Conservation (phyloP, 2,888 invertebrate species). For the Cenopis cana region DNA sequence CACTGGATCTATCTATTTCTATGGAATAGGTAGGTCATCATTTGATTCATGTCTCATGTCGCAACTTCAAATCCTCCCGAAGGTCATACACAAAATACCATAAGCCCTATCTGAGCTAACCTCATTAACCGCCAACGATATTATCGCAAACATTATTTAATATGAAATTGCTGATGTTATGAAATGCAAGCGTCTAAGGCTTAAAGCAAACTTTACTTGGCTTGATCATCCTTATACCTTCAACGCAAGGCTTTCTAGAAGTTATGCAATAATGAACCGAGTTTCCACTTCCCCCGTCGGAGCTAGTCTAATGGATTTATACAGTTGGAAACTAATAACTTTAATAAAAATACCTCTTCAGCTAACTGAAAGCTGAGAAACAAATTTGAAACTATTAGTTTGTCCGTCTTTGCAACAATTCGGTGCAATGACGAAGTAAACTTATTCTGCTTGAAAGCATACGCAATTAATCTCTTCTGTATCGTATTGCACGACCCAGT, state of each 20-base stretch:
- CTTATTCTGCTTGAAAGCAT: slow-evolving; percentile 32
- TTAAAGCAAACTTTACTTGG: slow-evolving; percentile 11
- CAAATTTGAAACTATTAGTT: slow-evolving; percentile 9
- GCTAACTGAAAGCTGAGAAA: slow-evolving; percentile 9
- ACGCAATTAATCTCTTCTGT: slow-evolving; percentile 60
- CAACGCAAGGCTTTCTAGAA: slow-evolving; percentile 28
- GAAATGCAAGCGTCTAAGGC: slow-evolving; percentile 22
- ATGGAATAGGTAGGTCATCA: not conserved
- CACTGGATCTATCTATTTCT: too few relatives aligned
- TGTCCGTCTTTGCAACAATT: slow-evolving; percentile 7
- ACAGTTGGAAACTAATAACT: slow-evolving; percentile 12
- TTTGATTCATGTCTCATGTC: not conserved
- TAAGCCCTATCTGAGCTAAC: not conserved
- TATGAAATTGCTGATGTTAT: slow-evolving; percentile 29
- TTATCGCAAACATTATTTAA: slow-evolving; percentile 19
- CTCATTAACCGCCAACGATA: slow-evolving; percentile 22
- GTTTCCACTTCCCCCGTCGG: not conserved
- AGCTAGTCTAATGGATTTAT: slow-evolving; percentile 9
- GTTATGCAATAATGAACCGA: slow-evolving; percentile 28
- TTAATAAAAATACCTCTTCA: slow-evolving; percentile 8
- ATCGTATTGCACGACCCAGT: slow-evolving; percentile 62
- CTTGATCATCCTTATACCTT: slow-evolving; percentile 22
- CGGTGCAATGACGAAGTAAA: slow-evolving; percentile 19
- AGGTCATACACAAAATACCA: not conserved
- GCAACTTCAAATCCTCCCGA: not conserved